Conservation (phyloP, 2,888 invertebrate species). For the Drosophila ezoana region DNA sequence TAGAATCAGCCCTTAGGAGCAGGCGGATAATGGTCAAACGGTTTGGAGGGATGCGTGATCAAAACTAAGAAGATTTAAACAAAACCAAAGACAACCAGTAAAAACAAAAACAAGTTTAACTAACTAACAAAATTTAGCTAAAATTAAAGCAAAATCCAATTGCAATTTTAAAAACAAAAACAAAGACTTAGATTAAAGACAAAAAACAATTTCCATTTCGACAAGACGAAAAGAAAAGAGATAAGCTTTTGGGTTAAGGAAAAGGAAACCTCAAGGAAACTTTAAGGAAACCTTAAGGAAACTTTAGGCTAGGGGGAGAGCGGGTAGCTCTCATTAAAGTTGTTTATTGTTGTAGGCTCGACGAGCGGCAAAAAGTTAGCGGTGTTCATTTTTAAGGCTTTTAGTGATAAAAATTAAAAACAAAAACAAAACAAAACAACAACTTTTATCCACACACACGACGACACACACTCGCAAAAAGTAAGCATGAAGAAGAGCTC, state of each 20-base stretch:
- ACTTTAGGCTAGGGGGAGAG: slow-evolving; percentile 11
- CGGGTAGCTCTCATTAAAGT: slow-evolving; percentile 37
- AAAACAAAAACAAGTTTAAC: slow-evolving; percentile 40
- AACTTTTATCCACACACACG: slow-evolving; percentile 30
- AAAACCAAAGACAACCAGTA: slow-evolving; percentile 7
- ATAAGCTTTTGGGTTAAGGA: not conserved
- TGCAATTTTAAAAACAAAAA: slow-evolving; percentile 38
- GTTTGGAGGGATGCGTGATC: slow-evolving; percentile 85
- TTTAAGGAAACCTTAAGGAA: not conserved
- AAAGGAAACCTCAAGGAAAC: too few species aligned
- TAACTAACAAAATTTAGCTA: slow-evolving; percentile 59
- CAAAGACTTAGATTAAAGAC: slow-evolving; percentile 52
- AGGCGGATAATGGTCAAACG: slow-evolving; percentile 73
- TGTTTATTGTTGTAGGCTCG: slow-evolving; percentile 68
- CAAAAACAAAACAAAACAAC: not conserved
- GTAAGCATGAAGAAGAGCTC: slow-evolving; percentile 83
- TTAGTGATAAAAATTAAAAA: slow-evolving; percentile 54
- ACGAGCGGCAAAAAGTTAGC: slow-evolving; percentile 63
- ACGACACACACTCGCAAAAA: slow-evolving; percentile 23
- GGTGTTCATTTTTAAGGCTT: slow-evolving; percentile 78
- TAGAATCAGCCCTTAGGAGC: slow-evolving; percentile 57
- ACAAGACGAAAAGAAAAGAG: slow-evolving; percentile 28
- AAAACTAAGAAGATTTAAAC: slow-evolving; percentile 54
- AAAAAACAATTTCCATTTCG: slow-evolving; percentile 61
- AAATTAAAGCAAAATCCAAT: slow-evolving; percentile 34